Conservation (phyloP, 2,888 invertebrate species). For the Chaitophorus viminalis region DNA sequence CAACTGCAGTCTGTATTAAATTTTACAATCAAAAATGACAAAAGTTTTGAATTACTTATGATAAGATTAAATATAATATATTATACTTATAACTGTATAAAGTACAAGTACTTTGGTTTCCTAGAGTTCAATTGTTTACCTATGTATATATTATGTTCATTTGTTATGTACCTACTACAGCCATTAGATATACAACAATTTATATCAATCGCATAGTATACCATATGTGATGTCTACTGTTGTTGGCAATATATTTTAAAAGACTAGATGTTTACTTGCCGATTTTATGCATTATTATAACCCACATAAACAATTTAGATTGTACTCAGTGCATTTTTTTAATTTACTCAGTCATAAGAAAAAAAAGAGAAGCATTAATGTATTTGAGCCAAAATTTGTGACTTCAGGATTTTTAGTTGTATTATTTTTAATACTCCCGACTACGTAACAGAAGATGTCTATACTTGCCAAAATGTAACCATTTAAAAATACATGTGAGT, state of each 20-base stretch:
- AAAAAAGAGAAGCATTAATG: conserved; percentile 23
- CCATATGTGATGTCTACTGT: background rate
- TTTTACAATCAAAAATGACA: background rate
- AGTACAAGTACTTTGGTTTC: too few relatives aligned
- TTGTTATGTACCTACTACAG: too few relatives aligned
- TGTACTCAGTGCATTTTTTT: background rate
- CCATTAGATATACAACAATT: background rate
- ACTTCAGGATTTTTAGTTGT: conserved; percentile 17
- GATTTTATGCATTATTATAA: background rate
- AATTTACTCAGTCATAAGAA: background rate
- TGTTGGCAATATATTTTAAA: background rate
- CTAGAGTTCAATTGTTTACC: too few relatives aligned
- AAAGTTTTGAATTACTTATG: too few relatives aligned
- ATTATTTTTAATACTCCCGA: conserved; percentile 41
- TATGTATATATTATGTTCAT: too few relatives aligned
- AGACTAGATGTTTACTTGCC: background rate
- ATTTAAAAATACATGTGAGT: conserved; percentile 55
- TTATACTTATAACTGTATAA: background rate
- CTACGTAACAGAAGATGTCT: conserved; percentile 24
- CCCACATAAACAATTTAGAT: background rate
- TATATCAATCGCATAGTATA: background rate
- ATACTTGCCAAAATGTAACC: conserved; percentile 50
- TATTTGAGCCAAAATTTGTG: conserved; percentile 27
- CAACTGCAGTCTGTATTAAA: background rate
- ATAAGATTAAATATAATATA: background rate